Conservation (phyloP, 64 coral and sea anemone genomes). For the Montipora cactus region DNA sequence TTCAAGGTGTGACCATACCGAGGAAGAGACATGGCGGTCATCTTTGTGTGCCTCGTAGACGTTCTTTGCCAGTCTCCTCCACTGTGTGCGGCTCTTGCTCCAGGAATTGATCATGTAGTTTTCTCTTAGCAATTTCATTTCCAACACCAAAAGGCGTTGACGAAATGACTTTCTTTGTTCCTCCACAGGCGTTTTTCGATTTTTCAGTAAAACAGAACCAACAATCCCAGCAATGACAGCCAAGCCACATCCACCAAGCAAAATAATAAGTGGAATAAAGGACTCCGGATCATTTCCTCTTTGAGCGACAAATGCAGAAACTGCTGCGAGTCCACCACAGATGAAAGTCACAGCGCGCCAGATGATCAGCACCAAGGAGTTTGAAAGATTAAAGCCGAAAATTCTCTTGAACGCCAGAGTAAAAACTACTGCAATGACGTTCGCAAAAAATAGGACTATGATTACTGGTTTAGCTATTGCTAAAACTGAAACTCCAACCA, state of each 20-base stretch:
- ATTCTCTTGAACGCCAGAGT: slow-evolving; percentile 76
- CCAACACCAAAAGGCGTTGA: slow-evolving; percentile 55
- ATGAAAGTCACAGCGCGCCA: slow-evolving; percentile 86
- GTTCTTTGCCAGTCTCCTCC: slow-evolving; percentile 85
- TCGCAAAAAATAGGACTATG: slow-evolving; percentile 65
- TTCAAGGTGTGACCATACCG: slow-evolving; percentile 39
- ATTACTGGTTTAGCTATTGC: slow-evolving; percentile 51
- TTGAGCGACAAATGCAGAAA: slow-evolving; percentile 72
- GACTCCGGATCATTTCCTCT: slow-evolving; percentile 61
- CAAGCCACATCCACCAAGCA: slow-evolving; percentile 49
- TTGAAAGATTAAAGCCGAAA: slow-evolving; percentile 74
- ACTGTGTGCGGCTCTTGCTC: slow-evolving; percentile 78
- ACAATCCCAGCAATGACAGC: slow-evolving; percentile 63
- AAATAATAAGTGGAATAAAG: slow-evolving; percentile 73
- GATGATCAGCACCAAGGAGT: slow-evolving; percentile 79
- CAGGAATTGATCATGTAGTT: slow-evolving; percentile 92
- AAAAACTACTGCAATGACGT: slow-evolving; percentile 78
- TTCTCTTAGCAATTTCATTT: slow-evolving; percentile 75
- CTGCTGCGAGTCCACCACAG: slow-evolving; percentile 42
- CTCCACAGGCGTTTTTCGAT: slow-evolving; percentile 80
- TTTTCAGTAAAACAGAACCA: slow-evolving; percentile 59
- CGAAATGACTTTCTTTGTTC: slow-evolving; percentile 81
- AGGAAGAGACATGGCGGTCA: slow-evolving; percentile 26
- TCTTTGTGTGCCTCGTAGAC: slow-evolving; percentile 88
- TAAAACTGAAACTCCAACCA: slow-evolving; percentile 90